These are phyloP conservation scores for Mixornis gularis DNA, from an alignment of 2,113 vertebrate species.

Conservation along the genomic window DNA sequence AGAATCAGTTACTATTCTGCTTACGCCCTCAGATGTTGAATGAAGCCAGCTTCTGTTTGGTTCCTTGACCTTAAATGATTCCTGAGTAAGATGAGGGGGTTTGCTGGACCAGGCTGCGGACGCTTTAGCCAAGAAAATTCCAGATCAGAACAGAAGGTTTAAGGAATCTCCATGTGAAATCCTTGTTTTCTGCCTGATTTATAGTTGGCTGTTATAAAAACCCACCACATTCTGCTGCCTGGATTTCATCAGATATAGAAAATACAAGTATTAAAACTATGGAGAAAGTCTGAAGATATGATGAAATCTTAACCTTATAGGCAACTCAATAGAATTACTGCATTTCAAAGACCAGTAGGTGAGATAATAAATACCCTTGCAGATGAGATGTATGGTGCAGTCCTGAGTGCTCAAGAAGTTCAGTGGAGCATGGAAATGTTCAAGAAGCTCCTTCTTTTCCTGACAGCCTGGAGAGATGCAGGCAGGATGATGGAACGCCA, in stretches of 20 bases:
- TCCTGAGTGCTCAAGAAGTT: neutral
- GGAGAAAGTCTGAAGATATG: neutral
- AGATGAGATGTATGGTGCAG: neutral
- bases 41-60: neutral
- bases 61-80: constrained; percentile 55
- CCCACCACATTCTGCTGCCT: neutral
- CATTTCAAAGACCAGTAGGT: neutral
- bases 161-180: constrained; percentile 18
- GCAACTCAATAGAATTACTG: neutral
- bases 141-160: constrained; percentile 32
- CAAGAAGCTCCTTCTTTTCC: neutral
- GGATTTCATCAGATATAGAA: neutral
- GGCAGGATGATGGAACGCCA: neutral
- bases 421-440: neutral
- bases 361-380: neutral
- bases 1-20: constrained; percentile 18
- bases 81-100: neutral
- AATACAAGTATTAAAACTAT: neutral
- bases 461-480: neutral
- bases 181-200: constrained; percentile 5
- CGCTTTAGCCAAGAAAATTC: constrained; percentile 40
- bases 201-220: neutral
- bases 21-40: constrained; percentile 7
- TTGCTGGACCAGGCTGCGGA: neutral
- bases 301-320: neutral